Conservation (phyloP, 2,113 vertebrate genomes). For the Phoenicopterus ruber region DNA sequence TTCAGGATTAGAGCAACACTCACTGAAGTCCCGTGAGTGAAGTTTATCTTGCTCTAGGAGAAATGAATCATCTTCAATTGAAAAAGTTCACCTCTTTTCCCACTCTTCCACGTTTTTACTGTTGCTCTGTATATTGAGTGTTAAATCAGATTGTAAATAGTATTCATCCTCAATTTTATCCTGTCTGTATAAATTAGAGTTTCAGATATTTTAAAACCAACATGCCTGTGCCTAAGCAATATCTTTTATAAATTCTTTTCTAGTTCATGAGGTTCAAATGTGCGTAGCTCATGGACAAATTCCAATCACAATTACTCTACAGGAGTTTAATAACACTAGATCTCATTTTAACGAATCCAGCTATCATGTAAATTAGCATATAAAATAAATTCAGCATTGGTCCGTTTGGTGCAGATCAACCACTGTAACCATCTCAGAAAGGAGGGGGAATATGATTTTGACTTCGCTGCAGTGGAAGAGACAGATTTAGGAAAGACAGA, state of each 20-base stretch:
- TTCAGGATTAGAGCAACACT: not conserved
- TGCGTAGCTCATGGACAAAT: not conserved
- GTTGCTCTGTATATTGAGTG: not conserved
- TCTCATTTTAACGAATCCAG: not conserved
- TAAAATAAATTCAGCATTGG: conserved; percentile 19
- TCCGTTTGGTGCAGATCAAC: not conserved
- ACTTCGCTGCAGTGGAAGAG: not conserved
- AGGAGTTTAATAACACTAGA: conserved; percentile 17
- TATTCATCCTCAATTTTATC: not conserved
- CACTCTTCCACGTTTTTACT: not conserved
- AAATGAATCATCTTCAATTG: not conserved
- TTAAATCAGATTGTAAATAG: not conserved
- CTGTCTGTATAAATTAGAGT: not conserved
- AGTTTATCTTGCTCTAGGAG: not conserved
- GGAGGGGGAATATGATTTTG: not conserved
- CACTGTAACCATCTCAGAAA: not conserved
- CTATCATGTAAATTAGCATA: not conserved
- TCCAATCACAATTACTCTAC: conserved; percentile 33
- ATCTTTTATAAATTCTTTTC: not conserved
- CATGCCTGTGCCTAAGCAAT: not conserved
- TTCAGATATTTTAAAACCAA: conserved; percentile 3
- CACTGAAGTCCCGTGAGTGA: not conserved
- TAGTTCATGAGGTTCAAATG: not conserved
- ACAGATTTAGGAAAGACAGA: not conserved
- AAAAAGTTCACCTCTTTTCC: not conserved